Conservation (phyloP, 2,888 invertebrate species). For the Pristionchus entomophagus region DNA sequence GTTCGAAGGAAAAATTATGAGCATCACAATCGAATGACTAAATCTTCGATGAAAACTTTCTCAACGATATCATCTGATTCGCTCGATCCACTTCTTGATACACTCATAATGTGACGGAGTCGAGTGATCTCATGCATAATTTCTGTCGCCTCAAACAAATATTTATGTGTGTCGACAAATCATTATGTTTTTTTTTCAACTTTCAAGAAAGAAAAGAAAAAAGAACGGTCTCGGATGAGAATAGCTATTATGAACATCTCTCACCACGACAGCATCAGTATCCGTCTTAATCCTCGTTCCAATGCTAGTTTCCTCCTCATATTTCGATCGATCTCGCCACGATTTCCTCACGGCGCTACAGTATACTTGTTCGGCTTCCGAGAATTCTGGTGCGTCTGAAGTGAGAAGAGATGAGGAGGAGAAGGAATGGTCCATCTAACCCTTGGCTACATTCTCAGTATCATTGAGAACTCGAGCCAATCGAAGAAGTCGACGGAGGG, state of each 20-base stretch:
- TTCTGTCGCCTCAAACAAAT: slow-evolving; percentile 22
- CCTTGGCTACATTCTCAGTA: not conserved
- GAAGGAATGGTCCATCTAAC: not conserved
- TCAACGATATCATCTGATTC: slow-evolving; percentile 44
- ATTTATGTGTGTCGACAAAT: too few relatives aligned
- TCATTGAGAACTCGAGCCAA: slow-evolving; percentile 3
- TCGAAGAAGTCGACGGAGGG: slow-evolving; percentile 21
- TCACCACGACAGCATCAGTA: slow-evolving; percentile 26
- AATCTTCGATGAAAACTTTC: slow-evolving; percentile 41
- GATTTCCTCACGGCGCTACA: slow-evolving; percentile 17
- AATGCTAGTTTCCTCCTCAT: slow-evolving; percentile 34
- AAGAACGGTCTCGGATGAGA: too few relatives aligned
- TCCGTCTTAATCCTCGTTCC: not conserved
- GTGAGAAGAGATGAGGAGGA: not conserved
- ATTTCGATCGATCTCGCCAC: slow-evolving; percentile 23
- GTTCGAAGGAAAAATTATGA: not conserved
- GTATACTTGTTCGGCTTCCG: slow-evolving; percentile 3
- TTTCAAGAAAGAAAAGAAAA: too few relatives aligned
- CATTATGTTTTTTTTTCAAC: too few relatives aligned
- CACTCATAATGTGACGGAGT: not conserved
- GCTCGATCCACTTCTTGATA: not conserved
- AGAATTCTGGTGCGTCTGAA: not conserved
- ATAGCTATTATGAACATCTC: not conserved
- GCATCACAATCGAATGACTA: slow-evolving; percentile 41
- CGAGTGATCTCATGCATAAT: not conserved